These are phyloP conservation scores for Zelleria hepariella DNA, from an alignment of 2,888 invertebrate genomes.

Conservation along the genomic window DNA sequence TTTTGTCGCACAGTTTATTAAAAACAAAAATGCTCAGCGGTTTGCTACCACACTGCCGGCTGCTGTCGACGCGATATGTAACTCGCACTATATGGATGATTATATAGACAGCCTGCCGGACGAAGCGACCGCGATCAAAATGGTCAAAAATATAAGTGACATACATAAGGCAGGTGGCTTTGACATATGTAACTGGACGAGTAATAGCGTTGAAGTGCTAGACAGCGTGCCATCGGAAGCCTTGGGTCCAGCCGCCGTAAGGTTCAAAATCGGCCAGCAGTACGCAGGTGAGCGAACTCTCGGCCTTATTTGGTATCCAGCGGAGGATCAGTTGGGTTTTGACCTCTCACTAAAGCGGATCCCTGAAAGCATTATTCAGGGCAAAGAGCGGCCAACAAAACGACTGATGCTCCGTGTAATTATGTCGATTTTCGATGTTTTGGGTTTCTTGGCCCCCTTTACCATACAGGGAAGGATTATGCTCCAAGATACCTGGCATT, in stretches of 20 bases:
- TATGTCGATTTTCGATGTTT: conserved; percentile 16
- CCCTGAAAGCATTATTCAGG: conserved; percentile 10
- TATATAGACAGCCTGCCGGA: conserved; percentile 20
- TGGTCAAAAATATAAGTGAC: conserved; percentile 11
- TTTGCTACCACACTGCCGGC: conserved; percentile 4
- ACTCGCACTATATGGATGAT: conserved; percentile 23
- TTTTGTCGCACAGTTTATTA: conserved; percentile 9
- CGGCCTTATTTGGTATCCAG: conserved; percentile 19
- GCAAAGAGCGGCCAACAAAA: conserved; percentile 17
- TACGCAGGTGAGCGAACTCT: conserved; percentile 15
- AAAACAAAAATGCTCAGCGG: conserved; percentile 12
- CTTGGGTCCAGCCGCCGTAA: conserved; percentile 13
- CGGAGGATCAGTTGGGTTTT: conserved; percentile 16
- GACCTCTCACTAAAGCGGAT: conserved; percentile 16
- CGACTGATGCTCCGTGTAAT: conserved; percentile 14
- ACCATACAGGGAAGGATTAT: conserved; percentile 19
- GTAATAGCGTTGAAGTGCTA: conserved; percentile 14
- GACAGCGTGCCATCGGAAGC: conserved; percentile 16
- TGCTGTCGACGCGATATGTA: conserved; percentile 16
- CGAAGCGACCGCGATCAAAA: conserved; percentile 12
- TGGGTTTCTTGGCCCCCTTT: conserved; percentile 15
- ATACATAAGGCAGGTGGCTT: conserved; percentile 15
- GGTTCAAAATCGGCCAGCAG: conserved; percentile 15
- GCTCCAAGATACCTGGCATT: conserved; percentile 16
- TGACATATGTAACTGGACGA: conserved; percentile 17